Evolutionary conservation across 2,113 vertebrate genomes (phyloP), one percentile per base, ranked within the genome.

Genomic region (Holacanthus passer): DNA sequence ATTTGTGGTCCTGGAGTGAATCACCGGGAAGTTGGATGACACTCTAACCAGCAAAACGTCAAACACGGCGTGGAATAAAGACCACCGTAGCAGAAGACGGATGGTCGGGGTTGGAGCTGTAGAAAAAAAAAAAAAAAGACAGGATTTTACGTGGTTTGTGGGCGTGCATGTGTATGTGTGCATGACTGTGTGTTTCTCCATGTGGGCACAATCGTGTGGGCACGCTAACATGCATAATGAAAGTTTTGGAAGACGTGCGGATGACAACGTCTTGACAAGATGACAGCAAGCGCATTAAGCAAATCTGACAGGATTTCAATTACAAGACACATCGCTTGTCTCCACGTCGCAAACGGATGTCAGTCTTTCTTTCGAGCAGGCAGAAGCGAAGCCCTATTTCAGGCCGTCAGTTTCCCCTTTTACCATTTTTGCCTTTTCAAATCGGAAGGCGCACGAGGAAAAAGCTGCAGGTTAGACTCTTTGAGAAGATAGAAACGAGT

Each of bases 221-320:
- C 83, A 71, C 80, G 50, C 41, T 52, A 73, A 83, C 75, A 68
- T 65, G 73, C 83, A 76, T 85, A 86, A 90, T 88, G 73, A 77
- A 86, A 82, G 91, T 87, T 91, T 84, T 81, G 77, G 67, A 75
- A 87, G 82, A 88, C 50, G 72, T 58, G 79, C 14, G 9, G 64
- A 76, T 88, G 85, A 89, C 83, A 69, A 65, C 53, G 48, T 56
- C 80, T 82, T 89, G 87, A 89, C 89, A 84, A 80, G 80, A 64
- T 85, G 87, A 85, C 91, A 86, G 86, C 58, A 63, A 56, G 80
- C 82, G 69, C 78, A 77, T 87, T 75, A 80, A 84, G 80, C 76
- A 89, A 82, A 91, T 89, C 89, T 88, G 90, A 92, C 90, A 89
- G 77, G 68, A 85, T 84, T 88, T 91, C 79, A 90, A 87, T 92